These are phyloP conservation scores for Diadema setosum DNA, from an alignment of 35 echinoderm and acorn worm species.

Conservation along the genomic window DNA sequence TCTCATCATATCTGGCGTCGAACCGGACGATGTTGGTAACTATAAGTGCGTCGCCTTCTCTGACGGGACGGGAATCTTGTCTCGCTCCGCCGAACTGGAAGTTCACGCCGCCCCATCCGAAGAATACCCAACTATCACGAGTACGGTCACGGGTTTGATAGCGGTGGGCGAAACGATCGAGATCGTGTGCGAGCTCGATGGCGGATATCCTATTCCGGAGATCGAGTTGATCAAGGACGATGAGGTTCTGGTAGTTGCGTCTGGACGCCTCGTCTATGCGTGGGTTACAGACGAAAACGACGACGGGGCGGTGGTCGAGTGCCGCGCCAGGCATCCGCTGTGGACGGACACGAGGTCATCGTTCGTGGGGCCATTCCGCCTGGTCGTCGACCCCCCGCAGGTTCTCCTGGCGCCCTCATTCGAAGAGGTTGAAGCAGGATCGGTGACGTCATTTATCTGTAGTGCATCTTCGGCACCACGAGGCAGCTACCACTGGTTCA, in stretches of 20 bases:
- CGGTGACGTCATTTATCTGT: constrained; percentile 36
- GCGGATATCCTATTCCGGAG: constrained; percentile 9
- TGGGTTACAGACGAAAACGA: constrained; percentile 10
- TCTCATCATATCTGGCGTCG: constrained; percentile 1
- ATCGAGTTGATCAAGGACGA: constrained; percentile 4
- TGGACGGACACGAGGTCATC: constrained; percentile 49
- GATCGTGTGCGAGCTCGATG: constrained; percentile 25
- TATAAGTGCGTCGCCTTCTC: constrained; percentile 23
- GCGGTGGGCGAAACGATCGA: constrained; percentile 35
- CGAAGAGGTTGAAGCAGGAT: background rate
- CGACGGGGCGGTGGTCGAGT: constrained; percentile 6
- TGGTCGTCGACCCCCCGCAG: constrained; percentile 4
- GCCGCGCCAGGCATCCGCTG: constrained; percentile 28
- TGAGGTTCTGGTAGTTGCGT: background rate
- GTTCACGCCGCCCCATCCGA: background rate
- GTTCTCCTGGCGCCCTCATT: constrained; percentile 4
- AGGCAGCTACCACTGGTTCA: constrained; percentile 32
- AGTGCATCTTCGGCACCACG: constrained; percentile 20
- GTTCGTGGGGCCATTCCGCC: constrained; percentile 6
- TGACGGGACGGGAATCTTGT: constrained; percentile 14
- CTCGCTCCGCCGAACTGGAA: background rate
- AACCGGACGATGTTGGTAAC: constrained; percentile 19
- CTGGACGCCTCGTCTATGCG: background rate
- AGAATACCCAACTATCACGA: constrained; percentile 30
- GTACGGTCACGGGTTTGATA: background rate